Conservation (phyloP, 2,888 invertebrate genomes). For the Hemithea aestivaria region DNA sequence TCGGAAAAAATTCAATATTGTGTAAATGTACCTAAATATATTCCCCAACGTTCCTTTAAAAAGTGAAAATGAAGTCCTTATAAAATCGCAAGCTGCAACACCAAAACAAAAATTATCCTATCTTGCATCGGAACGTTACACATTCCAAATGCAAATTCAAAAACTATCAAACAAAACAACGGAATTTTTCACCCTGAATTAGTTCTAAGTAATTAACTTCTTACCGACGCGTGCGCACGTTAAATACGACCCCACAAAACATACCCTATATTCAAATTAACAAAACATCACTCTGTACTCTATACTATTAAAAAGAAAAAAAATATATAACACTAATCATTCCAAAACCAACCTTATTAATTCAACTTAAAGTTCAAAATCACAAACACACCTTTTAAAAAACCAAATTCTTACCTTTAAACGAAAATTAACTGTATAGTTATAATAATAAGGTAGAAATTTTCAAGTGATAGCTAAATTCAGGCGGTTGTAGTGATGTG, state of each 20-base stretch:
- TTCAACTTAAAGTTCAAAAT: constrained; percentile 24
- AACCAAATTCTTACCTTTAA: too few species aligned
- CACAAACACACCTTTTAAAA: constrained; percentile 3
- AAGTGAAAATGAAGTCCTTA: too few species aligned
- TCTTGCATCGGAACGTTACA: constrained; percentile 9
- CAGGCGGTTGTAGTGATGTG: constrained; percentile 47
- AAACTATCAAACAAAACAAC: constrained; percentile 48
- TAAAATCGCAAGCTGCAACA: constrained; percentile 12
- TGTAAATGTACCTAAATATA: too few species aligned
- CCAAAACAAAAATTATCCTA: constrained; percentile 19
- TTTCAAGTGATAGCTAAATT: constrained; percentile 1
- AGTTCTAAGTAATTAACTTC: constrained; percentile 76
- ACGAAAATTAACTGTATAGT: too few species aligned
- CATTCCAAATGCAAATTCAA: constrained; percentile 23
- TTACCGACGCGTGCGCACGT: constrained; percentile 68
- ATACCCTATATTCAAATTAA: constrained; percentile 74
- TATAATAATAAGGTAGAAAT: too few species aligned
- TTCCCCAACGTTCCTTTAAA: too few species aligned
- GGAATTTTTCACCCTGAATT: constrained; percentile 65
- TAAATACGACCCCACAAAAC: constrained; percentile 49
- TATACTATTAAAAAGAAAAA: constrained; percentile 16
- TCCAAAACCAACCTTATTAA: constrained; percentile 15
- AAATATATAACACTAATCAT: constrained; percentile 25
- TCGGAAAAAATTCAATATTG: too few species aligned
- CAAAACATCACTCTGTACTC: constrained; percentile 61